Conservation (phyloP, 2,113 vertebrate species). For the Prietella phreatophila region DNA sequence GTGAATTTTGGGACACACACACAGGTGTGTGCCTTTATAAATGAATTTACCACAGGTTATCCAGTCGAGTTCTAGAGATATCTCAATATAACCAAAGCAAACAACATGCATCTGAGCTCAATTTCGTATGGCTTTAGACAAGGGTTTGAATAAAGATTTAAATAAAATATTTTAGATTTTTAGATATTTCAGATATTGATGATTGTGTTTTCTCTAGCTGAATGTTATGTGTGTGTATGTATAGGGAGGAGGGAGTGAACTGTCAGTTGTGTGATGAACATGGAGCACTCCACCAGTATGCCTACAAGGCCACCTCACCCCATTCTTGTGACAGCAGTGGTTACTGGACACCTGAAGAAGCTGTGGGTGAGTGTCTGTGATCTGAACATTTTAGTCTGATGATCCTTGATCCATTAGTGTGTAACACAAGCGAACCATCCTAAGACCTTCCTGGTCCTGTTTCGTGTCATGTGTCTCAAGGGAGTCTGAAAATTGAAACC, state of each 20-base stretch:
- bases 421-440: background rate
- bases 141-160: background rate
- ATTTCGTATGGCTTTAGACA: background rate
- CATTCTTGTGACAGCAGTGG: conserved; percentile 89
- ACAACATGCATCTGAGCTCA: background rate
- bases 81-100: background rate
- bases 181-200: background rate
- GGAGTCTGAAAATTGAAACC: conserved; percentile 6
- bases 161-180: background rate
- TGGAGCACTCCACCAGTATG: conserved; percentile 84
- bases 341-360: conserved; percentile 97
- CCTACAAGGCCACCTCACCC: conserved; percentile 82
- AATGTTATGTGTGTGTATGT: conserved; percentile 13
- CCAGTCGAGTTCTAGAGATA: background rate
- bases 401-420: background rate
- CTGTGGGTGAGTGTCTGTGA: conserved; percentile 77
- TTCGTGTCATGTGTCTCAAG: background rate
- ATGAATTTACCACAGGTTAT: background rate
- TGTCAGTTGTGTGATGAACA: conserved; percentile 84
- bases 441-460: background rate
- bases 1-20: background rate
- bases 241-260: conserved; percentile 66
- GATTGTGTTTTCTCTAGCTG: background rate
- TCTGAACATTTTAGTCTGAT: background rate
- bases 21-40: background rate